Conservation (phyloP, 2,888 invertebrate species). For the Tuta absoluta region DNA sequence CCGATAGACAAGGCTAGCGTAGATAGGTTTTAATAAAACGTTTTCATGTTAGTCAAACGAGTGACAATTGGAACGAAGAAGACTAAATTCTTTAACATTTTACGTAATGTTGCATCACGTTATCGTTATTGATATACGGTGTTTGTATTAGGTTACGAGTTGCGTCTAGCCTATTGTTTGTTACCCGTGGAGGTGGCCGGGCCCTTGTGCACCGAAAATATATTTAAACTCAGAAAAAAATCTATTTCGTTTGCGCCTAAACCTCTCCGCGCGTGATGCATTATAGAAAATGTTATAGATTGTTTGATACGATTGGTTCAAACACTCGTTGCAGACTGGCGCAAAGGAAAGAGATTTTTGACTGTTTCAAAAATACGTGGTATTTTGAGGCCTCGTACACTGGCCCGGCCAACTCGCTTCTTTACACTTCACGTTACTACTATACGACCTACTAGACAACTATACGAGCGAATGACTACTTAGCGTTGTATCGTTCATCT, state of each 20-base stretch:
- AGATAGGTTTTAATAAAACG: conserved; percentile 74
- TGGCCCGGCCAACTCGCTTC: conserved; percentile 24
- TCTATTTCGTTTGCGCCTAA: too few species aligned
- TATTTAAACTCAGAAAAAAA: too few species aligned
- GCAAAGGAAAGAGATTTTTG: too few species aligned
- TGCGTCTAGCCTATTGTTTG: conserved; percentile 49
- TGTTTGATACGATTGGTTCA: too few species aligned
- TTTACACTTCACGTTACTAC: conserved; percentile 46
- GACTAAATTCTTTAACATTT: conserved; percentile 77
- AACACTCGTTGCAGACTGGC: too few species aligned
- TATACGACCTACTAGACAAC: conserved; percentile 39
- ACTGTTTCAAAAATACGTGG: too few species aligned
- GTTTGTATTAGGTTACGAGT: conserved; percentile 64
- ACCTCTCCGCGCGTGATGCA: too few species aligned
- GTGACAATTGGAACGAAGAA: conserved; percentile 79
- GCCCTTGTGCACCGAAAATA: not conserved
- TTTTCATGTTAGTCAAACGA: conserved; percentile 73
- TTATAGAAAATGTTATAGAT: too few species aligned
- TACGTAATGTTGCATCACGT: conserved; percentile 77
- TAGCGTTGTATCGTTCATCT: conserved; percentile 58
- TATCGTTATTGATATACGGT: conserved; percentile 71
- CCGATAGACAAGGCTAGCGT: conserved; percentile 77
- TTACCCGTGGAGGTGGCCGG: conserved; percentile 27
- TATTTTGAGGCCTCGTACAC: not conserved
- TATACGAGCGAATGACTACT: conserved; percentile 46